A percentile compares a stretch with the other conserved stretches of the same genome.
These are phyloP conservation scores for Sturnus vulgaris DNA, from an alignment of 2,113 vertebrate genomes.

Conservation along the genomic window DNA sequence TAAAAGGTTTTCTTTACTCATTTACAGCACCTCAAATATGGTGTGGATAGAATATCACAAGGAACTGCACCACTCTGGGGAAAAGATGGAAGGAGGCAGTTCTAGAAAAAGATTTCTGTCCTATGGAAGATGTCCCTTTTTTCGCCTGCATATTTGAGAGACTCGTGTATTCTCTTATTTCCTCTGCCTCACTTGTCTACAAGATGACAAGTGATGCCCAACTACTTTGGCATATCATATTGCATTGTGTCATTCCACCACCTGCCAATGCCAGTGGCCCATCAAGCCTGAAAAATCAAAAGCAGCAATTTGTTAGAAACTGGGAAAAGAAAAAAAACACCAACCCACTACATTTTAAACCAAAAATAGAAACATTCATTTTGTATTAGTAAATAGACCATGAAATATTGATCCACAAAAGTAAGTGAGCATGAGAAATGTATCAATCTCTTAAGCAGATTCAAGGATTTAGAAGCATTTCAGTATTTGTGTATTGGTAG, in stretches of 20 bases:
- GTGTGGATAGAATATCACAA: background rate
- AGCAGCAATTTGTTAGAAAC: slow-evolving; percentile 16
- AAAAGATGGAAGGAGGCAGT: background rate
- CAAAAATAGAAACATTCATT: background rate
- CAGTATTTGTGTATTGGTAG: background rate
- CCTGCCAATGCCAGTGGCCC: slow-evolving; percentile 28
- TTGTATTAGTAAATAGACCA: background rate
- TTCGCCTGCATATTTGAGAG: background rate
- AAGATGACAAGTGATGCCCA: slow-evolving; percentile 32
- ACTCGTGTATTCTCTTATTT: background rate
- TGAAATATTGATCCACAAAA: background rate
- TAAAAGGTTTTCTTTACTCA: background rate
- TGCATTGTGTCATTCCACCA: slow-evolving; percentile 29
- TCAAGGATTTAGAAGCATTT: background rate
- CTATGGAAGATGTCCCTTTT: background rate
- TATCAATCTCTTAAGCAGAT: background rate
- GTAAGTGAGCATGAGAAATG: background rate
- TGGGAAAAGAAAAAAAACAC: background rate
- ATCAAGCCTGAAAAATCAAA: slow-evolving; percentile 51
- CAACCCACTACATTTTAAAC: background rate
- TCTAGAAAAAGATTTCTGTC: background rate
- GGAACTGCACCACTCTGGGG: background rate
- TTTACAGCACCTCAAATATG: background rate
- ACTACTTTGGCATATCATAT: slow-evolving; percentile 27
- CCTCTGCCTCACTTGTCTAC: slow-evolving; percentile 6